Base-by-base conservation (phyloP, 1,140 invertebrate genomes). In the Triops cancriformis region DNA sequence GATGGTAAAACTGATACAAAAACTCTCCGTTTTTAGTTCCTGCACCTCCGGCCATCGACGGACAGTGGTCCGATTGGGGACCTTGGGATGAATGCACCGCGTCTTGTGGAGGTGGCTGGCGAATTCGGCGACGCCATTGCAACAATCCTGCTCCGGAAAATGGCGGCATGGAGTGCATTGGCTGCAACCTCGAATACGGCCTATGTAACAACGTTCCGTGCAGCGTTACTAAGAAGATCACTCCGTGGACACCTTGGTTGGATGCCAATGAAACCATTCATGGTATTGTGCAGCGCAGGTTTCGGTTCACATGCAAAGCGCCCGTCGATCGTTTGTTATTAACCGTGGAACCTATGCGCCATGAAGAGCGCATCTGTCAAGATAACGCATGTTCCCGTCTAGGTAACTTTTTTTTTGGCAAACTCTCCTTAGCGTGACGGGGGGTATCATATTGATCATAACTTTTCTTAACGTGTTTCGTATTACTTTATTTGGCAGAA, bases 211-310 rank as follows among this genome's bases (percentile, higher is more conserved):
- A 87, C 73, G 85, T 90, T 18, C 82, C 87, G 0, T 95, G 94
- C 80, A 84, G 88, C 0, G 90, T 92, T 80, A 86, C 88, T 12
- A 88, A 88, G 75, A 89, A 89, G 80, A 86, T 89, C 0, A 90
- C 90, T 0, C 83, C 87, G 1, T 94, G 93, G 92, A 93, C 93
- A 0, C 90, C 90, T 0, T 95, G 93, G 93, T 83, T 93, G n/a
- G 79, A 81, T 75, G 81, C 83, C 11, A 88, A 88, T 79, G 73
- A 80, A 1, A 85, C 85, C 2, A 86, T 85, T 73, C 85, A 87
- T 11, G 89, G 88, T 5, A 89, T 90, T 73, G 88, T 88, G 7
- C 92, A 95, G 82, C 90, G 90, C 77, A 87, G 93, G 76, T 94
- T 89, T 80, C 88, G 92, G 77, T 94, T 92, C 81, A 86, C 88